phyloP scores from a whole-genome alignment of 2,113 vertebrate species.

The Ginglymostoma cirratum region DNA sequence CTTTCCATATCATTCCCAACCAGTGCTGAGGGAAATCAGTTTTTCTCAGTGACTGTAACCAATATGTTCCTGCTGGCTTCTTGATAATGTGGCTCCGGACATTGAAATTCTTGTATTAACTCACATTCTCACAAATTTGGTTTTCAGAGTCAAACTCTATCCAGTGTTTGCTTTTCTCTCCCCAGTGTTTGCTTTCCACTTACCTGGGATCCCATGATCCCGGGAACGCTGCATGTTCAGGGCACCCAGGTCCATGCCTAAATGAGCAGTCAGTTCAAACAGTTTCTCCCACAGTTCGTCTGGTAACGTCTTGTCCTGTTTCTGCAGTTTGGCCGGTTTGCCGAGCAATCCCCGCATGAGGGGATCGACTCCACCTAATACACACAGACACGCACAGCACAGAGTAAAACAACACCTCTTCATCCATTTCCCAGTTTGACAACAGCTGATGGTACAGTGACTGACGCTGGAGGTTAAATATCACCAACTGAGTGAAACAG shows the following conservation, averaged over 20 bases:
- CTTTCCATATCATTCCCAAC: neutral
- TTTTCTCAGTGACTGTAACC: neutral
- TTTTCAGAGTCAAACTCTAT: neutral
- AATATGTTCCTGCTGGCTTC: neutral
- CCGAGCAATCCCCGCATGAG: constrained; percentile 62
- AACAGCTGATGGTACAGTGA: neutral
- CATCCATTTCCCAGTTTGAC: neutral
- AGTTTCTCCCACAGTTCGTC: constrained; percentile 65
- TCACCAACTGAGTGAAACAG: neutral
- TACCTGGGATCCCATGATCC: constrained; percentile 11
- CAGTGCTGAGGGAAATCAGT: neutral
- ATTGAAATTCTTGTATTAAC: neutral
- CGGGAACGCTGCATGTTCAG: constrained; percentile 19
- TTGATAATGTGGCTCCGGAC: neutral
- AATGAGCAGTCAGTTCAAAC: constrained; percentile 53
- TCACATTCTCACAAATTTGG: neutral
- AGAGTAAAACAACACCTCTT: neutral
- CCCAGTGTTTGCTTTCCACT: neutral
- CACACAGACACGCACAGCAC: neutral
- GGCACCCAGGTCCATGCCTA: neutral
- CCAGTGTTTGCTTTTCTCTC: neutral
- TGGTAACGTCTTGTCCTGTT: constrained; percentile 68
- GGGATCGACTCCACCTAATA: constrained; percentile 54
- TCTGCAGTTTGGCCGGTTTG: constrained; percentile 64
- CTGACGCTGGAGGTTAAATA: neutral